Evolutionary conservation across 37 sponge, comb jelly and placozoan species (phyloP).

Genomic region (Beroe forskalii): DNA sequence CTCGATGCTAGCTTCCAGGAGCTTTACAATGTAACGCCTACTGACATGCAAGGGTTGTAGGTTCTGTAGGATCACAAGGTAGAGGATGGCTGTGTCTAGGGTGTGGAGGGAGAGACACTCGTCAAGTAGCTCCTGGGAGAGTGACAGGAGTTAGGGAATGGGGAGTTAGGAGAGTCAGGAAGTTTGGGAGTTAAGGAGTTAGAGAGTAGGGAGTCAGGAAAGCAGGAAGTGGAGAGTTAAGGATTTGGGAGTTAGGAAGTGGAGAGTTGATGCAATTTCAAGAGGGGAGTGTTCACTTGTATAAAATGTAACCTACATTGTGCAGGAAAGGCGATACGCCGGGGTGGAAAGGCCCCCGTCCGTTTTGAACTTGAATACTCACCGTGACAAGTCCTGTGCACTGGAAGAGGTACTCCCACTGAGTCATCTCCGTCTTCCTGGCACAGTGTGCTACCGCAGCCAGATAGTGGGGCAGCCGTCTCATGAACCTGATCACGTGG

Average conservation of each 20-base stretch:
- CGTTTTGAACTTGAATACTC: no score
- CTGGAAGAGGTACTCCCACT: conserved; percentile 62
- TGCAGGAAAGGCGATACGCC: no score
- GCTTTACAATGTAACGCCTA: conserved; percentile 28
- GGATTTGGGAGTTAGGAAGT: no score
- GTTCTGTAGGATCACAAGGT: conserved; percentile 56
- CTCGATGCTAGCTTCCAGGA: conserved; percentile 2
- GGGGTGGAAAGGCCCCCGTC: no score
- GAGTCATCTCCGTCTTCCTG: conserved; percentile 57
- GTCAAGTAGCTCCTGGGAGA: conserved; percentile 54
- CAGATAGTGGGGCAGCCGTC: conserved; percentile 29
- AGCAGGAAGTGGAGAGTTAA: no score
- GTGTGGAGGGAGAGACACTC: conserved; percentile 27
- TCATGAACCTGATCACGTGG: conserved; percentile 56
- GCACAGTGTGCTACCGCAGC: conserved; percentile 57
- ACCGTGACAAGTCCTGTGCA: conserved; percentile 49
- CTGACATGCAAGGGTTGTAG: conserved; percentile 42
- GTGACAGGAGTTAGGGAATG: neutral
- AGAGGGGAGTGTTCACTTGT: no score
- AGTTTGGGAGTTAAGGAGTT: no score
- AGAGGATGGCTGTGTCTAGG: conserved; percentile 58
- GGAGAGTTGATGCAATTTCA: no score
- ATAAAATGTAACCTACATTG: no score
- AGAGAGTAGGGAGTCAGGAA: no score
- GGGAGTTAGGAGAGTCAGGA: neutral